These are phyloP conservation scores for Drosophila neonasuta DNA, from an alignment of 2,888 invertebrate genomes.

Conservation along the genomic window DNA sequence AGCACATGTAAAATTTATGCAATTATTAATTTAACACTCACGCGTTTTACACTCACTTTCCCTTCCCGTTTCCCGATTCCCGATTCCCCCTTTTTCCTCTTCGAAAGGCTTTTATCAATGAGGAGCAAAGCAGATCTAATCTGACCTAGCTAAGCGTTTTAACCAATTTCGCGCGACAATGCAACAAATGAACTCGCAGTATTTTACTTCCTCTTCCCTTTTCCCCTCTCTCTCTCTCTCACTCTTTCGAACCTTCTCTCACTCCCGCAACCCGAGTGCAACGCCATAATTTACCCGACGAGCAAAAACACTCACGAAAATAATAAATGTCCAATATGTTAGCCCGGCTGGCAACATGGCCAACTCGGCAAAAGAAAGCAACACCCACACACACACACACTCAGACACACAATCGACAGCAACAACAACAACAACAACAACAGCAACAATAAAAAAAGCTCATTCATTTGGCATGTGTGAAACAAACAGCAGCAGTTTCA, in stretches of 20 bases:
- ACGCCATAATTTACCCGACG: constrained; percentile 71
- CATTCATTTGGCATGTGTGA: constrained; percentile 75
- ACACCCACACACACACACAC: constrained; percentile 36
- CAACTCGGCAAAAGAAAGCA: constrained; percentile 59
- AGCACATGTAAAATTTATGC: constrained; percentile 82
- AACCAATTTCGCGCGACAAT: constrained; percentile 63
- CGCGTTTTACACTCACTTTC: constrained; percentile 29
- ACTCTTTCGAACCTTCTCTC: neutral
- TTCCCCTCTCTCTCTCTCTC: neutral
- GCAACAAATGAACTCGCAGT: constrained; percentile 56
- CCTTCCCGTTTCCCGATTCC: neutral
- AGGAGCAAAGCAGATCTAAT: constrained; percentile 54
- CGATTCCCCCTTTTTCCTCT: neutral
- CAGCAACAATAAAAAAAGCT: constrained; percentile 51
- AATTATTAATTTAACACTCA: constrained; percentile 82
- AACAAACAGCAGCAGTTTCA: constrained; percentile 58
- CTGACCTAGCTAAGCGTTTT: constrained; percentile 55
- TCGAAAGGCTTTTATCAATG: constrained; percentile 26
- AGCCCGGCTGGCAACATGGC: constrained; percentile 65
- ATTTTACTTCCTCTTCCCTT: constrained; percentile 3
- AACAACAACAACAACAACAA: constrained; percentile 36
- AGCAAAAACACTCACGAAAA: constrained; percentile 77
- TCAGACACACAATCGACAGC: constrained; percentile 52
- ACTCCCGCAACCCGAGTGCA: constrained; percentile 18
- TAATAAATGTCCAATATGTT: constrained; percentile 79